These are phyloP conservation scores for Sciurus niger DNA, from an alignment of 2,113 vertebrate genomes.

Conservation along the genomic window DNA sequence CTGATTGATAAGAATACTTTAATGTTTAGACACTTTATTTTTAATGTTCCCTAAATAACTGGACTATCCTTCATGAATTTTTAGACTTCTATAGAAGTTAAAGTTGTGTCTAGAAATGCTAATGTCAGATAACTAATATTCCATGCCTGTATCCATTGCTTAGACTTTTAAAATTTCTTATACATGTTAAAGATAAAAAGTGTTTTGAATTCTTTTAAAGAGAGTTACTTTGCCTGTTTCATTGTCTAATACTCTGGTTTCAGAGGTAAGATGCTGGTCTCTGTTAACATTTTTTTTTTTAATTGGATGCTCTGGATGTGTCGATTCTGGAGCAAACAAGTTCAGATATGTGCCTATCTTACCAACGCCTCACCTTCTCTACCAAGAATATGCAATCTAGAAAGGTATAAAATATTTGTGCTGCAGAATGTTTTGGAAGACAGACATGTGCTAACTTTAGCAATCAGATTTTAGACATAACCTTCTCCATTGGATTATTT, in stretches of 20 bases:
- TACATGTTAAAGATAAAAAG: not conserved
- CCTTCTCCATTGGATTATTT: not conserved
- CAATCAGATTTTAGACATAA: not conserved
- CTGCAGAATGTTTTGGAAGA: not conserved
- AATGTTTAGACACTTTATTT: not conserved
- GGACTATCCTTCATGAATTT: not conserved
- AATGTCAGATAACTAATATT: not conserved
- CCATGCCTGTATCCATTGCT: accelerated
- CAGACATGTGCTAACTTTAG: not conserved
- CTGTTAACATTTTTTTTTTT: not conserved
- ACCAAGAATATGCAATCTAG: not conserved
- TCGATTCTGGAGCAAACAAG: not conserved
- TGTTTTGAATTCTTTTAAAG: not conserved
- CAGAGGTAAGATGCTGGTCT: not conserved
- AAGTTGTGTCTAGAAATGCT: not conserved
- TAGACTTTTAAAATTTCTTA: not conserved
- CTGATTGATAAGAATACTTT: not conserved
- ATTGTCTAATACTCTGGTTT: not conserved
- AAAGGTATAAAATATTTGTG: not conserved
- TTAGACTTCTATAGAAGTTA: not conserved
- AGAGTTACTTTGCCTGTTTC: not conserved
- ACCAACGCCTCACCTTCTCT: not conserved
- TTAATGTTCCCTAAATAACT: not conserved
- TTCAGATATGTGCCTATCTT: not conserved
- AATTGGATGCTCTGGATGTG: not conserved